Evolutionary conservation across 2,888 invertebrate genomes (phyloP), one percentile per base, ranked within the genome.

Genomic region (Phyto melanocephala): DNA sequence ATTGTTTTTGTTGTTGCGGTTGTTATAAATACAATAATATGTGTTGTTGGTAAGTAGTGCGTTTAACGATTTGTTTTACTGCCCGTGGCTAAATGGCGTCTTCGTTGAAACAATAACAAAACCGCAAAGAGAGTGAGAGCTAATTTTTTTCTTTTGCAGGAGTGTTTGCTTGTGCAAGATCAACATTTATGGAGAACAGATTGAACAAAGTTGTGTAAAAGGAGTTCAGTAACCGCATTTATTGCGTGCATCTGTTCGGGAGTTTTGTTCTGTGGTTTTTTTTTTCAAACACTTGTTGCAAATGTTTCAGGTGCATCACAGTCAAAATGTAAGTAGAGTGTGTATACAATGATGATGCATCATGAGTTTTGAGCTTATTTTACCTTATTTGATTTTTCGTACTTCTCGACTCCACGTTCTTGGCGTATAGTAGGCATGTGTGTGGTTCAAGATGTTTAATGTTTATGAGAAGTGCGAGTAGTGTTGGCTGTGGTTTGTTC

Each of bases 191-290:
- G 56, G 76, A 76, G 45, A 10, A 33, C 11, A 22, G 47, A 20
- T 20, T 17, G 28, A 20, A 37, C 37, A 20, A 1, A n/a, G 10
- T 54, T 28, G 63, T 62, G 37, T n/a, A 35, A 24, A 75, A 60
- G 62, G 68, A 79, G 79, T 79, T 79, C 79, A 79, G 79, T 72
- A 79, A 79, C 72, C 79, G 79, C 74, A 60, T 74, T 79, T 67
- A 60, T 80, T 80, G 79, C 79, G 79, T 80, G 79, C 79, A 80
- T 80, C 79, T 80, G 79, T 80, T 80, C 72, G 54, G 72, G 62
- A 54, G 72, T 60, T 68, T 40, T 40, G 4, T 52, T 35, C 47
- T 42, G 20, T 40, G 20, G 42, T 47, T 28, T 45, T 20, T 65
- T 45, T 20, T 65, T 47, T 60, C 2, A 33, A 67, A 52, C 79